Base-by-base conservation (phyloP, 2,888 invertebrate genomes). In the Phyto melanocephala region DNA sequence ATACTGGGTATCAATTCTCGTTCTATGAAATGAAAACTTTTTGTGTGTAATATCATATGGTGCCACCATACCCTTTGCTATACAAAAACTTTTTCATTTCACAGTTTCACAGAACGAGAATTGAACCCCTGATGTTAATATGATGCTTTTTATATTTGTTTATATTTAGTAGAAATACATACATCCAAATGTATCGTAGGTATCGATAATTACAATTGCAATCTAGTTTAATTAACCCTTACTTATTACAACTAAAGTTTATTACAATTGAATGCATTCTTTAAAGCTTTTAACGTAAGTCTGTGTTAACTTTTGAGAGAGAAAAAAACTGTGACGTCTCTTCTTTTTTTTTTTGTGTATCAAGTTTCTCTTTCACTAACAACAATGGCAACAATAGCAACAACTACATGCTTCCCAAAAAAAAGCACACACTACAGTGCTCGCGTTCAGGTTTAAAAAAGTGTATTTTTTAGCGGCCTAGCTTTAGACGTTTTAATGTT, bases 291-390 rank as follows among this genome's bases (percentile, higher is more conserved):
- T 22, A 42, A 10, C 24, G 13, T 72, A 56, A 28, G 4, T 33
- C 24, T 33, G 68, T 45, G 20, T 22, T 42, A 35, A 50, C 47
- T 58, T 17, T 40, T 40, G 50, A 60, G 68, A 52, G 42, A 62
- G 6, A 67, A 71, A 71, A 67, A 76, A 3, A 7, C 20, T 17
- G 1, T 10, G 37, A 17, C 17, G 45, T 42, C 56, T 80, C 50
- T 71, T 68, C 54, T 74, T 47, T 62, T 63, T 62, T 74, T 47
- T 62, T 63, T 28, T 20, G 47, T 15, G 2, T 17, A 20, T 63
- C n/a, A 24, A 80, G 80, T 83, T 80, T 80, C 80, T 83, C 83
- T 83, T 76, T 83, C 71, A 83, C 56, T 76, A 62, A 50, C 56
- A 70, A 37, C 20, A 52, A 52, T 67, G 47, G 45, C 13, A 63